Conservation (phyloP, 2,888 invertebrate species). For the Lepidonotus clava region DNA sequence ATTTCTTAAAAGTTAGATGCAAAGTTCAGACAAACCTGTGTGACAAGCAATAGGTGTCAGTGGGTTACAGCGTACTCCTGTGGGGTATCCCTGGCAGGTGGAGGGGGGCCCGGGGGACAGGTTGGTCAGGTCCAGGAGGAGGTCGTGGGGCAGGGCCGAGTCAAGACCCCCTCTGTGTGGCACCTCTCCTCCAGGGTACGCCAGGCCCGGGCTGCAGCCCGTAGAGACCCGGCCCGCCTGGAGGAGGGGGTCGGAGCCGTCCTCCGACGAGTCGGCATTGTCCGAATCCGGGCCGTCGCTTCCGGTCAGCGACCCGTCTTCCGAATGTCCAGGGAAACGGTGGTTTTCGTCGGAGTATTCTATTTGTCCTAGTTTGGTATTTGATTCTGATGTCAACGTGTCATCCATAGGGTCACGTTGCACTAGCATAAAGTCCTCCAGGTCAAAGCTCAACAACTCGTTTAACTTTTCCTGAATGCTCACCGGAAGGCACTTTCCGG, state of each 20-base stretch:
- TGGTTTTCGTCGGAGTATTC: too few species aligned
- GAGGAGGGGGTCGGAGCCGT: background rate
- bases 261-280: background rate
- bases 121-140: background rate
- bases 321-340: too few species aligned
- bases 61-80: background rate
- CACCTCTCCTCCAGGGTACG: background rate
- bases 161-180: background rate
- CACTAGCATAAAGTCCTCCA: conserved; percentile 55
- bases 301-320: background rate
- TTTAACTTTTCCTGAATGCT: conserved; percentile 1
- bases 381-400: too few species aligned
- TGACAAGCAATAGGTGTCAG: background rate
- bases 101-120: background rate
- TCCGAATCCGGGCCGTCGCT: conserved; percentile 6
- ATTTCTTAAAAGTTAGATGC: too few species aligned
- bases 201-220: background rate
- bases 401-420: too few species aligned
- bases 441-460: conserved; percentile 51
- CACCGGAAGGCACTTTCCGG: conserved; percentile 44
- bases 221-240: background rate
- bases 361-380: too few species aligned
- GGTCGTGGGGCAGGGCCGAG: background rate
- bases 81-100: background rate
- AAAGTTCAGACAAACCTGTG: background rate